Evolutionary conservation across 2,888 invertebrate species (phyloP), one percentile per base, ranked within the genome.

Genomic region (Pterostichus madidus): DNA sequence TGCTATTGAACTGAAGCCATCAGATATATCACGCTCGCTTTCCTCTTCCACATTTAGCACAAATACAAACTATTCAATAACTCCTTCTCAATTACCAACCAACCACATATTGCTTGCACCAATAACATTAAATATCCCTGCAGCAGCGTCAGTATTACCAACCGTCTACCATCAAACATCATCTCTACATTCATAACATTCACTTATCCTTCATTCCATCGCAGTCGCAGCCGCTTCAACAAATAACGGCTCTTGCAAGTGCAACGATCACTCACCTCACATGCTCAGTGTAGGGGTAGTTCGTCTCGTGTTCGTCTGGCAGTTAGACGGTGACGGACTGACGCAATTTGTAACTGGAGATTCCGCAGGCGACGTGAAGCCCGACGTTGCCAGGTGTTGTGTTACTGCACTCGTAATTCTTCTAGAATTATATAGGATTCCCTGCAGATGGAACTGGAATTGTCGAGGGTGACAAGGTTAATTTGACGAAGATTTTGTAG

Each of bases 371-470:
- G 24, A 24, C 24, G 52, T 13, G 52, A 52, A 52, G 52, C n/a
- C 52, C 39, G 8, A 52, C 52, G 52, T 52, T 5, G n/a, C 13
- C 52, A 52, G 52, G 52, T 52, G 52, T 52, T 52, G 52, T 52
- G n/a, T 52, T 52, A 52, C 52, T 39, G 39, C 39, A 39, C 39
- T 39, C 39, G 39, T 39, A 39, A 39, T 39, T 39, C 39, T 39
- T 39, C 39, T 39, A 39, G 39, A 39, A 39, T 39, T 39, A 39
- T 39, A 39, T 39, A 39, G 39, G 39, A 39, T 39, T 39, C 39
- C 6, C 39, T 7, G 39, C 39, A 39, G 8, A 39, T 39, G 39
- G 8, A 39, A 39, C 7, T 24, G 8, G 39, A 39, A 39, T 39
- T 39, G 39, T 39, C 24, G 24, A 39, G 7, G 8, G 39, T 39